Evolutionary conservation across 2,113 vertebrate species (phyloP), one percentile per base, ranked within the genome.

Genomic region (Pseudopodoces humilis): DNA sequence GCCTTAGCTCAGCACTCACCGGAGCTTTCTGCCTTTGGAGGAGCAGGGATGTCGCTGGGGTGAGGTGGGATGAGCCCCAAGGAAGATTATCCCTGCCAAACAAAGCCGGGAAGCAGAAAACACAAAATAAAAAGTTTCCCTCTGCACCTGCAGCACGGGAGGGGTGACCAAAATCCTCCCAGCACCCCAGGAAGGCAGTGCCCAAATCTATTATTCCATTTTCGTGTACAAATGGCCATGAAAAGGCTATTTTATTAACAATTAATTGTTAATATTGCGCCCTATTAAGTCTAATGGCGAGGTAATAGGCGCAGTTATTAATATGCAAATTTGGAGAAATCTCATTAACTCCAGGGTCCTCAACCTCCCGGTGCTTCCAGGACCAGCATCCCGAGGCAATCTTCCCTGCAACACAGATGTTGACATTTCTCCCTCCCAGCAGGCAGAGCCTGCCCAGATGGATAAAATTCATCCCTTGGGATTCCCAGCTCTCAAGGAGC

Each of bases 241-340:
- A 59, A 87, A 46, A 33, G n/a, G 46, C 43, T 19, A 1, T 58
- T 96, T 86, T 83, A 83, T 85, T 88, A 90, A 43, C 67, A 77
- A 83, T 78, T 94, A 86, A 69, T 93, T 52, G 95, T 20, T 74
- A 83, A 63, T 88, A 81, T 90, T 31, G 39, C 4, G 1, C 69
- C n/a, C 52, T 75, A 76, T 91, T 64, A 78, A 80, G 71, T 43
- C 76, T 47, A 70, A 83, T 6, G 20, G 46, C 24, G 24, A 74
- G 41, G 55, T 81, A 76, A 92, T 43, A 67, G 68, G 62, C 11
- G 15, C 13, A 6, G 72, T 83, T 90, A 87, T 92, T 87, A 93
- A 91, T 58, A 95, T 95, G 95, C 85, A 96, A 92, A 96, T 94
- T 47, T 22, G 68, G 39, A 67, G 67, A 46, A 58, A 88, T 64